Percentiles rank a stretch among this genome's conserved stretches.
These are phyloP conservation scores for Berghia stephanieae DNA, from an alignment of 1,140 invertebrate species.

Conservation along the genomic window DNA sequence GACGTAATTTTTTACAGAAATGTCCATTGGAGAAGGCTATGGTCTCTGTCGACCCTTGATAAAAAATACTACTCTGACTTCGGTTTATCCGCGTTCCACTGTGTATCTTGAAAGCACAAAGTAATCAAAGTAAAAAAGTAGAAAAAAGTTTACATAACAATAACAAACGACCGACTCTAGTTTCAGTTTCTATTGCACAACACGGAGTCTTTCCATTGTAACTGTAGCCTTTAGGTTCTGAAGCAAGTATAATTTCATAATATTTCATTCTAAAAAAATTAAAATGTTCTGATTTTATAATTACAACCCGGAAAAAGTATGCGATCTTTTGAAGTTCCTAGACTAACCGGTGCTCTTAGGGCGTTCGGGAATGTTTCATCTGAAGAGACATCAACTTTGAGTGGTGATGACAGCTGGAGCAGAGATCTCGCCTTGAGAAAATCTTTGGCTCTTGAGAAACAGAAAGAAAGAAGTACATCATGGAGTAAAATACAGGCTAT, in stretches of 20 bases:
- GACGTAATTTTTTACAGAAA: too few relatives aligned
- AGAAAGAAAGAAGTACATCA: conserved; percentile 44
- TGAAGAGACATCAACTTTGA: conserved; percentile 17
- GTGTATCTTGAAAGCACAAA: too few relatives aligned
- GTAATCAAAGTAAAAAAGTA: too few relatives aligned
- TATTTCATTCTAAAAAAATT: not conserved
- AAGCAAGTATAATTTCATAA: not conserved
- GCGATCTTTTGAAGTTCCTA: conserved; percentile 33
- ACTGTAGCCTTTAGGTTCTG: not conserved
- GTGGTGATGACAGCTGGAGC: not conserved
- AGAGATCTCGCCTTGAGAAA: conserved; percentile 46
- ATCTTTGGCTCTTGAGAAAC: conserved; percentile 45
- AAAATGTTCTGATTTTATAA: not conserved
- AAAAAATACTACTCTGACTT: too few relatives aligned
- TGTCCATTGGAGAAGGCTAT: too few relatives aligned
- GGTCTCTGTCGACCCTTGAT: too few relatives aligned
- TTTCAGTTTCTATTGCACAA: not conserved
- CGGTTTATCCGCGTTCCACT: too few relatives aligned
- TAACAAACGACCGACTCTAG: not conserved
- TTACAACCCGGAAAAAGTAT: not conserved
- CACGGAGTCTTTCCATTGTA: too few relatives aligned
- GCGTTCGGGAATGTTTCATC: conserved; percentile 51
- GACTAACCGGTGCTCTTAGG: conserved; percentile 57
- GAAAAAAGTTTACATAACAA: not conserved
- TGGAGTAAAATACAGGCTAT: conserved; percentile 39